phyloP scores from a whole-genome alignment of 2,888 invertebrate species.

The Acanthoscelides obtectus region DNA sequence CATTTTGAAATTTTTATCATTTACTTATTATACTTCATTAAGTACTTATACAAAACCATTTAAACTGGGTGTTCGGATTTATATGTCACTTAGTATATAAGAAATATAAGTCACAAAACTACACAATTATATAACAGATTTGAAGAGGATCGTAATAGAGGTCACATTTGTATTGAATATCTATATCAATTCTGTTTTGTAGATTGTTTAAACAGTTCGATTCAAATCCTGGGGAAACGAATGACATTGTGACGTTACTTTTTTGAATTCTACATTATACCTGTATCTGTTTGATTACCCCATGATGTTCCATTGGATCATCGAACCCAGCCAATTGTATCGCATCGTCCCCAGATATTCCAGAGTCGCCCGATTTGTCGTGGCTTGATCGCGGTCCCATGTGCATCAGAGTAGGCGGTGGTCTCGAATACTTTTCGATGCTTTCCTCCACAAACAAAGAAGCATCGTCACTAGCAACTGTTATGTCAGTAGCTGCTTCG shows the following conservation, averaged over 20 bases:
- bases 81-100: too few species aligned
- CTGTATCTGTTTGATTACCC: not conserved
- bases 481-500: conserved; percentile 46
- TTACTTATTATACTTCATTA: too few species aligned
- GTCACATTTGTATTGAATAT: too few species aligned
- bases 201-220: too few species aligned
- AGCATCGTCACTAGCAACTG: conserved; percentile 38
- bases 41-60: too few species aligned
- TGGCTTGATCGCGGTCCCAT: conserved; percentile 49
- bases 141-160: too few species aligned
- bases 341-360: conserved; percentile 76
- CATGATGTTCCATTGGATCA: conserved; percentile 35
- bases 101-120: too few species aligned
- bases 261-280: not conserved
- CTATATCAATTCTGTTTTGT: too few species aligned
- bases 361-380: conserved; percentile 79
- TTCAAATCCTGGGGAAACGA: too few species aligned
- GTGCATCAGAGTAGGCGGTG: conserved; percentile 49
- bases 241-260: conserved; percentile 1
- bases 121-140: too few species aligned
- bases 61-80: too few species aligned
- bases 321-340: conserved; percentile 50
- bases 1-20: too few species aligned
- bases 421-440: conserved; percentile 53
- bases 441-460: conserved; percentile 50